Evolutionary conservation across 2,113 vertebrate species (phyloP).

Genomic region (Callaeas wilsoni): DNA sequence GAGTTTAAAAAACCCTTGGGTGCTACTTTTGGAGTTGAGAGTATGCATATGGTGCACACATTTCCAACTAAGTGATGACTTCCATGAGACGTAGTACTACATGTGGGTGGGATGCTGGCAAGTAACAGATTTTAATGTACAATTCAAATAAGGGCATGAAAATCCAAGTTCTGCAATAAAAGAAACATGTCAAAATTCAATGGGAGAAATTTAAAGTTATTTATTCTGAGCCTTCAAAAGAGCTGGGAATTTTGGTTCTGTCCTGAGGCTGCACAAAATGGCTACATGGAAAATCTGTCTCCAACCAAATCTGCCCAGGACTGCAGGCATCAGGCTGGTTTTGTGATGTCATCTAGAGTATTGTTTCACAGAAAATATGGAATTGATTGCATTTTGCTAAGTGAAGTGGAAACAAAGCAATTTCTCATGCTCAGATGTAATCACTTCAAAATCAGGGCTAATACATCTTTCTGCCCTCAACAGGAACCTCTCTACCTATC

Average conservation of each 20-base stretch:
- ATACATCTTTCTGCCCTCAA: not conserved
- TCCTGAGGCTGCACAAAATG: constrained; percentile 6
- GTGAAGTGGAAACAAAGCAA: constrained; percentile 34
- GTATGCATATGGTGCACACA: constrained; percentile 74
- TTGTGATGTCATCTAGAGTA: constrained; percentile 55
- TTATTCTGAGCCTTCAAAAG: constrained; percentile 20
- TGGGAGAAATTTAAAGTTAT: constrained; percentile 22
- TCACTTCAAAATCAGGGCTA: constrained; percentile 1
- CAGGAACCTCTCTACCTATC: not conserved
- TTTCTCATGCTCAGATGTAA: constrained; percentile 13
- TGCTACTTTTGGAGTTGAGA: constrained; percentile 68
- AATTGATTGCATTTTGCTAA: constrained; percentile 50
- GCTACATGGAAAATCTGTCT: constrained; percentile 32
- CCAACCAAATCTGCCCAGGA: constrained; percentile 21
- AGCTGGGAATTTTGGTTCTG: constrained; percentile 13
- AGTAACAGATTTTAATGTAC: constrained; percentile 46
- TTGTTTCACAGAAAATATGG: constrained; percentile 60
- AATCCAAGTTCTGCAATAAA: constrained; percentile 44
- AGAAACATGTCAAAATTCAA: constrained; percentile 22
- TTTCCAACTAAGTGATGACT: constrained; percentile 62
- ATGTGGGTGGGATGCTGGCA: constrained; percentile 50
- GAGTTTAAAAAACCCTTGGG: constrained; percentile 76
- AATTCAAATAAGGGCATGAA: constrained; percentile 60
- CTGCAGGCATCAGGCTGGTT: constrained; percentile 41
- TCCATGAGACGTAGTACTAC: constrained; percentile 53